phyloP scores from a whole-genome alignment of 2,888 invertebrate genomes.

The Fissipunctia ypsillon region DNA sequence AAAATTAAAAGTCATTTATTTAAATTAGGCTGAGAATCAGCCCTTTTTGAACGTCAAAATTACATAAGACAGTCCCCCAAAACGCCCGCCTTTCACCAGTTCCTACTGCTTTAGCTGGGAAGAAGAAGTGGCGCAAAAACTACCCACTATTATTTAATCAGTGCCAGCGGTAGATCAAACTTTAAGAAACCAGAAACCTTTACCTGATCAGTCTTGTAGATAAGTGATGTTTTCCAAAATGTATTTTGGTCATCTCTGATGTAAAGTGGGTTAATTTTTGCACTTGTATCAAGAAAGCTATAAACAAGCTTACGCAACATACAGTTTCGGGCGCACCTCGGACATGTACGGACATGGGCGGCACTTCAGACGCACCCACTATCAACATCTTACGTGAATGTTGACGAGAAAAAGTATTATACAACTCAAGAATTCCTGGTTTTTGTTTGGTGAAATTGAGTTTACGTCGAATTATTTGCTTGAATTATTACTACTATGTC shows the following conservation, averaged over 20 bases:
- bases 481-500: too few species aligned
- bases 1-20: neutral
- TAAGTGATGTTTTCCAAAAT: too few species aligned
- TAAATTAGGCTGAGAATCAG: too few species aligned
- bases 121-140: neutral
- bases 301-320: conserved; percentile 39
- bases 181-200: too few species aligned
- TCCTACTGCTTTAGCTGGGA: neutral
- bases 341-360: conserved; percentile 24
- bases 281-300: neutral
- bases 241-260: neutral
- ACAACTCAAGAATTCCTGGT: conserved; percentile 51
- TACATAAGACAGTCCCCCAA: too few species aligned
- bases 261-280: neutral
- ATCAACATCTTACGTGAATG: conserved; percentile 41
- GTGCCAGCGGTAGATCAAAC: neutral
- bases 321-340: conserved; percentile 32
- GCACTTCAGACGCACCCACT: conserved; percentile 37
- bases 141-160: too few species aligned
- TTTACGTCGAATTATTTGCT: too few species aligned
- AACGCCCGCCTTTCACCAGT: too few species aligned
- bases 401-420: conserved; percentile 46
- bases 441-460: conserved; percentile 44
- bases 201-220: too few species aligned
- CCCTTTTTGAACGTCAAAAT: too few species aligned